Evolutionary conservation across 2,797 vertebrate species (phyloP).

Genomic region (Rhinoraja longicauda): DNA sequence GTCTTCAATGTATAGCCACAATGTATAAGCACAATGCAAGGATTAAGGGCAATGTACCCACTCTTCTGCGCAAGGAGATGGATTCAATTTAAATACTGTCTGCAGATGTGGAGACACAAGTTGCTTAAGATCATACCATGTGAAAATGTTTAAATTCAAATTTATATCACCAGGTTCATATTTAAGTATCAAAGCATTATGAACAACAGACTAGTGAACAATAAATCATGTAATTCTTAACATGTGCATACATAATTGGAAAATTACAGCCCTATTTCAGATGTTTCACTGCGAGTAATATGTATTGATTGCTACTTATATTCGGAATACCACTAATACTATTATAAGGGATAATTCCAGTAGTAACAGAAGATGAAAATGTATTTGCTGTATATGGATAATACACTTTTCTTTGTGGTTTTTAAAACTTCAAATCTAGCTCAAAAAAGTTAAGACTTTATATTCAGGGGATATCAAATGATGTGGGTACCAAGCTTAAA

Average conservation of each 20-base stretch:
- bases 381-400: not conserved
- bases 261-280: not conserved
- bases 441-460: not conserved
- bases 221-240: not conserved
- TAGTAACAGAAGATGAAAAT: no score
- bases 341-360: not conserved
- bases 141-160: not conserved
- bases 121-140: not conserved
- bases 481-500: not conserved
- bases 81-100: not conserved
- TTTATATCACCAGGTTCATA: not conserved
- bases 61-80: not conserved
- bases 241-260: not conserved
- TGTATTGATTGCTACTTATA: not conserved
- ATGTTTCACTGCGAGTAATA: not conserved
- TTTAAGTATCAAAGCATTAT: not conserved
- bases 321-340: not conserved
- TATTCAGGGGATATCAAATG: not conserved
- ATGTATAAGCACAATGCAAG: not conserved
- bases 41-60: not conserved
- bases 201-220: not conserved
- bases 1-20: not conserved
- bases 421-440: not conserved
- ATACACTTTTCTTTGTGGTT: not conserved
- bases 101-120: not conserved